These are phyloP conservation scores for Denticeps clupeoides DNA, from an alignment of 2,797 vertebrate genomes.

Conservation along the genomic window DNA sequence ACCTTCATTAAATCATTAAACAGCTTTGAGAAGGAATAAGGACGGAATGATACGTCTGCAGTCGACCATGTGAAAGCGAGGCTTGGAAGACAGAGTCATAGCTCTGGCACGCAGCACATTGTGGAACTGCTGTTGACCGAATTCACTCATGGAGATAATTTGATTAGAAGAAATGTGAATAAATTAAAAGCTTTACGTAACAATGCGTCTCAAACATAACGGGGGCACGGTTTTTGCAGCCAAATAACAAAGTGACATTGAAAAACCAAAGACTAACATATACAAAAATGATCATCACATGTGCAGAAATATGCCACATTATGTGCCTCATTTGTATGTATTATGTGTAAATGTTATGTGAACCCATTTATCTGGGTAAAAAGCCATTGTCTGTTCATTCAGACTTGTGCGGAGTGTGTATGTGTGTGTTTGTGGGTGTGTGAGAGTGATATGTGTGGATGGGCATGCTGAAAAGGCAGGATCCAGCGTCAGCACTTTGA, in stretches of 20 bases:
- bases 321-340: too few species aligned
- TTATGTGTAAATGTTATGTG: too few species aligned
- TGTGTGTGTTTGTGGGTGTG: background rate
- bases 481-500: too few species aligned
- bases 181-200: slow-evolving; percentile 61
- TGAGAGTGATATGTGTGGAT: background rate
- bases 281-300: background rate
- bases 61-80: background rate
- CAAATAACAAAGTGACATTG: background rate
- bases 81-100: slow-evolving; percentile 2
- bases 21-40: background rate
- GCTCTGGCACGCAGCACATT: slow-evolving; percentile 20
- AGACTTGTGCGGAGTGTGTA: background rate
- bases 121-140: slow-evolving; percentile 4
- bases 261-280: background rate
- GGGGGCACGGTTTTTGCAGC: background rate
- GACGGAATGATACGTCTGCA: background rate
- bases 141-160: slow-evolving; percentile 62
- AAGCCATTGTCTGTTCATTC: too few species aligned
- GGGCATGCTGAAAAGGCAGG: too few species aligned
- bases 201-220: slow-evolving; percentile 19
- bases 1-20: too few species aligned
- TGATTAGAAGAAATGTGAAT: slow-evolving; percentile 51
- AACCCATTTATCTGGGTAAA: too few species aligned
- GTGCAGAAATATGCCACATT: background rate